These are phyloP conservation scores for Crocallis elinguaria DNA, from an alignment of 2,888 invertebrate genomes.

Conservation along the genomic window DNA sequence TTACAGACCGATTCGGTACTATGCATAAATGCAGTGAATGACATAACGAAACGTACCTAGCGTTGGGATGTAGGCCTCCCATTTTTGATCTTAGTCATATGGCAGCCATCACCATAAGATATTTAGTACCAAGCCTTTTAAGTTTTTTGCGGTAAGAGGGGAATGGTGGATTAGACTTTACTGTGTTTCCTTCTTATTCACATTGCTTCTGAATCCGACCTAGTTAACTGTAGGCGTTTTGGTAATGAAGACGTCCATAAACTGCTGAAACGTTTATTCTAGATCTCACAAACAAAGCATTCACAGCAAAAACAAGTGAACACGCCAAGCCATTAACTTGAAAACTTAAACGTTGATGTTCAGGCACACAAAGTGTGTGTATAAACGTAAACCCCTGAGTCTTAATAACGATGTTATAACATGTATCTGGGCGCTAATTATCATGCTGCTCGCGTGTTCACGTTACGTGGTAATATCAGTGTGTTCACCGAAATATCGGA, in stretches of 20 bases:
- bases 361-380: slow-evolving; percentile 23
- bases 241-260: slow-evolving; percentile 18
- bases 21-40: too few relatives aligned
- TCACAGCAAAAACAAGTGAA: slow-evolving; percentile 15
- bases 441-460: slow-evolving; percentile 19
- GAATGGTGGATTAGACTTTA: too few relatives aligned
- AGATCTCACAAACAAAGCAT: slow-evolving; percentile 22
- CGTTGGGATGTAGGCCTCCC: too few relatives aligned
- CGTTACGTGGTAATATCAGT: slow-evolving; percentile 18
- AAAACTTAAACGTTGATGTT: slow-evolving; percentile 32
- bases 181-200: not conserved
- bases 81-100: too few relatives aligned
- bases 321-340: slow-evolving; percentile 32
- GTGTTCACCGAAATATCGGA: slow-evolving; percentile 16
- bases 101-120: too few relatives aligned
- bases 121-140: too few relatives aligned
- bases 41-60: too few relatives aligned
- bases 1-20: too few relatives aligned
- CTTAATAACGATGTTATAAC: slow-evolving; percentile 32
- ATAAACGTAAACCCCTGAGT: slow-evolving; percentile 23
- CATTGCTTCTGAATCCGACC: slow-evolving; percentile 2
- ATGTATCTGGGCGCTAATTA: slow-evolving; percentile 26
- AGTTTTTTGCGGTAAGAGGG: too few relatives aligned
- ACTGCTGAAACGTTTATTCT: slow-evolving; percentile 17
- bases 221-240: slow-evolving; percentile 1